phyloP scores from a whole-genome alignment of 2,888 invertebrate genomes.

The Erebia aethiops region DNA sequence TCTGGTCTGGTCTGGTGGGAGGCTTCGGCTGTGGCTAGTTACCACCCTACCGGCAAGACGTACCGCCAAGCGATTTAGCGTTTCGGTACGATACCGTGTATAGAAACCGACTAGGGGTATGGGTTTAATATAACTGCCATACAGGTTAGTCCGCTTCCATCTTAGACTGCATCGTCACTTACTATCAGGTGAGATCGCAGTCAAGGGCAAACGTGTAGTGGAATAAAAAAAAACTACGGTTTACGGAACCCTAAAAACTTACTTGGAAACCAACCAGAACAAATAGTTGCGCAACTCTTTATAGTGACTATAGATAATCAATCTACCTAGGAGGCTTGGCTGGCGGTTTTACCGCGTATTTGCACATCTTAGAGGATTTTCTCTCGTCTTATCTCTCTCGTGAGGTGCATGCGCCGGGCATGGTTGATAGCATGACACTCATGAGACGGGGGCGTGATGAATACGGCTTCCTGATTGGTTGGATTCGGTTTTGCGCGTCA shows the following conservation, averaged over 20 bases:
- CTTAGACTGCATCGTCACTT: too few species aligned
- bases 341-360: conserved; percentile 51
- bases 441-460: conserved; percentile 71
- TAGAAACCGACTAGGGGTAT: too few species aligned
- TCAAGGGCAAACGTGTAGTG: too few species aligned
- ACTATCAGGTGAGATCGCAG: too few species aligned
- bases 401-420: conserved; percentile 53
- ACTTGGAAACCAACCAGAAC: background rate
- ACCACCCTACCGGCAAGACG: too few species aligned
- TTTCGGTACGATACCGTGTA: too few species aligned
- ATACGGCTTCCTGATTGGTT: conserved; percentile 55
- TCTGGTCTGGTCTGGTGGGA: too few species aligned
- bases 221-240: too few species aligned
- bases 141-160: too few species aligned
- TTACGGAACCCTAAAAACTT: background rate
- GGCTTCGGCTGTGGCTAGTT: too few species aligned
- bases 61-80: too few species aligned
- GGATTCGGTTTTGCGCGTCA: conserved; percentile 28
- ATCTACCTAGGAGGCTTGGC: conserved; percentile 57
- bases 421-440: conserved; percentile 59
- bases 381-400: conserved; percentile 44
- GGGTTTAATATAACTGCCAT: too few species aligned
- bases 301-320: conserved; percentile 26
- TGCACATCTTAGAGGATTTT: conserved; percentile 54
- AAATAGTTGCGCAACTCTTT: conserved; percentile 13